These are phyloP conservation scores for Samia ricini DNA, from an alignment of 1,140 invertebrate species.

Conservation along the genomic window DNA sequence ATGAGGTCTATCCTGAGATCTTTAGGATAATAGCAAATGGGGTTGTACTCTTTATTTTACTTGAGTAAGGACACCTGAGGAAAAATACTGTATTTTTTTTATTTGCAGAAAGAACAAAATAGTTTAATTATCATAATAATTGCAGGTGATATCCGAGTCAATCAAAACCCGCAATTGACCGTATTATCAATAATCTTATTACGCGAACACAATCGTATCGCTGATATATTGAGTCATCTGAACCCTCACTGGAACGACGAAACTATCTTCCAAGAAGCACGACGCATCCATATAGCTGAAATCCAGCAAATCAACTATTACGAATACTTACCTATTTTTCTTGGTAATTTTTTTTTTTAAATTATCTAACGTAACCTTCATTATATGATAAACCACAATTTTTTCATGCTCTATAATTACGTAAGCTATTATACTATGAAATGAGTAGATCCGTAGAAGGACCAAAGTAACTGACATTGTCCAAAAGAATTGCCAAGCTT, in stretches of 20 bases:
- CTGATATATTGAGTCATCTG: constrained; percentile 82
- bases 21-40: too few relatives aligned
- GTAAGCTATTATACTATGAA: too few relatives aligned
- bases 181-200: constrained; percentile 90
- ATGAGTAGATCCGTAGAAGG: too few relatives aligned
- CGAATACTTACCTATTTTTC: constrained; percentile 90
- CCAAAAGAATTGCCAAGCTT: too few relatives aligned
- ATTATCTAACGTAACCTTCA: neutral
- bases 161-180: constrained; percentile 91
- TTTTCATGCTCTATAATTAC: too few relatives aligned
- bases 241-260: constrained; percentile 95
- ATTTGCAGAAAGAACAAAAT: too few relatives aligned
- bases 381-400: too few relatives aligned
- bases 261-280: constrained; percentile 90
- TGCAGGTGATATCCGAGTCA: constrained; percentile 89
- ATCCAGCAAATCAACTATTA: constrained; percentile 92
- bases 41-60: too few relatives aligned
- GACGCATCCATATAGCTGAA: constrained; percentile 87
- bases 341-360: constrained; percentile 72
- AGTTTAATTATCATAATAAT: neutral
- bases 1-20: too few relatives aligned
- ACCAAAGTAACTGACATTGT: too few relatives aligned
- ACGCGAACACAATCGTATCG: constrained; percentile 94
- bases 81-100: too few relatives aligned
- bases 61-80: too few relatives aligned